These are phyloP conservation scores for Araneus ventricosus DNA, from an alignment of 1,140 invertebrate species.

Conservation along the genomic window DNA sequence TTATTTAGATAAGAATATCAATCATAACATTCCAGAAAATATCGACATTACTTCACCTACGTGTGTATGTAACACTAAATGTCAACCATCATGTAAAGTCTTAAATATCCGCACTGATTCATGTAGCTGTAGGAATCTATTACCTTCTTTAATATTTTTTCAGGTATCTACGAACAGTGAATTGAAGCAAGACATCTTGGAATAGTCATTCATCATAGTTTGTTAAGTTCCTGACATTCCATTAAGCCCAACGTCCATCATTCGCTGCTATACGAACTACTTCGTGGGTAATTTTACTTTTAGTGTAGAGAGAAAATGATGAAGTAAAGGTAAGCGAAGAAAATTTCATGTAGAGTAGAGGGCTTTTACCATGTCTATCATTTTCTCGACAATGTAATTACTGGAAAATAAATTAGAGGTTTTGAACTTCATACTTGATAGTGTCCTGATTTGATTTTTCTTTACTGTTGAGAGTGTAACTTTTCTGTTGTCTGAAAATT, in stretches of 20 bases:
- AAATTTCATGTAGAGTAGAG: not conserved
- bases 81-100: not conserved
- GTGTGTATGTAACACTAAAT: too few relatives aligned
- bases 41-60: too few relatives aligned
- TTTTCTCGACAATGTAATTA: not conserved
- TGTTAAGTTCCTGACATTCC: conserved; percentile 1
- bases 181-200: not conserved
- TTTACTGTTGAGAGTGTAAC: too few relatives aligned
- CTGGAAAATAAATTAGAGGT: not conserved
- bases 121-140: not conserved
- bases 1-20: too few relatives aligned
- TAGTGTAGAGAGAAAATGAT: not conserved
- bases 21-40: too few relatives aligned
- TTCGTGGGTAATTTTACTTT: not conserved
- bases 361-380: not conserved
- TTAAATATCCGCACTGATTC: not conserved
- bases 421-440: not conserved
- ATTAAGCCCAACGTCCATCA: not conserved
- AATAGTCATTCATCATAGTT: conserved; percentile 23
- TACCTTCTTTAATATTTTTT: not conserved
- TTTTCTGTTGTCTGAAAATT: too few relatives aligned
- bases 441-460: not conserved
- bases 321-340: not conserved
- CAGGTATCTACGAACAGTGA: not conserved
- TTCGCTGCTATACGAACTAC: not conserved